Evolutionary conservation across 2,797 vertebrate genomes (phyloP).

Genomic region (Eleutherodactylus coqui): DNA sequence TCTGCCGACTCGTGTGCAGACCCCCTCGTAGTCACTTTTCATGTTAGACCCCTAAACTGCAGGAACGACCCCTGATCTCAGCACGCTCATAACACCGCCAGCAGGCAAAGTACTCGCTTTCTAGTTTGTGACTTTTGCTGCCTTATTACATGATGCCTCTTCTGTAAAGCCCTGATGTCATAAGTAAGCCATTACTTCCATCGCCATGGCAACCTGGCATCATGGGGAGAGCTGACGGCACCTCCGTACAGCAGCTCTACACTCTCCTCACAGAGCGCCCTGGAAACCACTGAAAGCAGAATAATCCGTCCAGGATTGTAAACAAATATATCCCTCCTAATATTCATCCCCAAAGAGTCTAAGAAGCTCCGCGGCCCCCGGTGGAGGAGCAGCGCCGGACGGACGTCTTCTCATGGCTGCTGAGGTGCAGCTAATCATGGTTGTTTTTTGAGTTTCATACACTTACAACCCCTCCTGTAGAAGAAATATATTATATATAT

Average conservation of each 20-base stretch:
- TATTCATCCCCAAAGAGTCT: not conserved
- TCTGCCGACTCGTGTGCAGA: too few species aligned
- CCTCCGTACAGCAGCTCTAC: conserved; percentile 15
- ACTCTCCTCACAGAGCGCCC: not conserved
- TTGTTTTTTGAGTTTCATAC: too few species aligned
- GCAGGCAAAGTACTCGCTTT: not conserved
- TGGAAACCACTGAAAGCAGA: conserved; percentile 6
- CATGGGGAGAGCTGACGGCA: not conserved
- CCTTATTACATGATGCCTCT: not conserved
- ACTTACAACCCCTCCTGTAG: too few species aligned
- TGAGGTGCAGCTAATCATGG: too few species aligned
- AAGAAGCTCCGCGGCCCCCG: too few species aligned
- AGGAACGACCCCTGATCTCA: not conserved
- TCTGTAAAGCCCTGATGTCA: conserved; percentile 1
- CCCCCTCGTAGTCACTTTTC: too few species aligned
- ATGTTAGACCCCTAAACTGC: not conserved
- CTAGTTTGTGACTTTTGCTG: not conserved
- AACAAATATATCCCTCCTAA: not conserved
- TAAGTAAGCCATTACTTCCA: conserved; percentile 8
- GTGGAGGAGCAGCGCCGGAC: too few species aligned
- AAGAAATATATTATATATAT: too few species aligned
- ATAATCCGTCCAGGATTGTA: not conserved
- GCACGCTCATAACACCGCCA: too few species aligned
- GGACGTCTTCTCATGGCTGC: too few species aligned
- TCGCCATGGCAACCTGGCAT: conserved; percentile 24